A percentile compares a stretch with the other conserved stretches of the same genome.
phyloP scores from a whole-genome alignment of 2,797 vertebrate species.

The Nyctalus aviator region DNA sequence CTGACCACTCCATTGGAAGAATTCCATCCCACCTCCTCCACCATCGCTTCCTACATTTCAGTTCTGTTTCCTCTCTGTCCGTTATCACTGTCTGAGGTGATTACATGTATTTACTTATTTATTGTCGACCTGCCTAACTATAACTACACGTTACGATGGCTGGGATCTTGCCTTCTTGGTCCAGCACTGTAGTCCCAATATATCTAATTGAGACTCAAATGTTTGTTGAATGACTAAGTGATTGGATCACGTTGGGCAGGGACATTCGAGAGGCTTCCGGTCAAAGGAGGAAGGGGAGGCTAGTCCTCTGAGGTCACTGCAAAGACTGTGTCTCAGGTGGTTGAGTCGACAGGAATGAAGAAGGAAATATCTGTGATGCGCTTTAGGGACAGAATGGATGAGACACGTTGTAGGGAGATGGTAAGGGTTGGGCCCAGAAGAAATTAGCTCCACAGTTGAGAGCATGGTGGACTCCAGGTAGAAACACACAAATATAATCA shows the following conservation, averaged over 20 bases:
- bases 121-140: not conserved
- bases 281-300: not conserved
- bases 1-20: not conserved
- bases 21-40: not conserved
- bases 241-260: not conserved
- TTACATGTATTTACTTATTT: not conserved
- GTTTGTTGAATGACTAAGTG: not conserved
- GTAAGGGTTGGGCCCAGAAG: not conserved
- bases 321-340: not conserved
- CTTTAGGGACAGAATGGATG: not conserved
- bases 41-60: not conserved
- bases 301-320: not conserved
- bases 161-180: not conserved
- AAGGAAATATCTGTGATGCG: not conserved
- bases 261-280: not conserved
- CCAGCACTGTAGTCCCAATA: not conserved
- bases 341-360: not conserved
- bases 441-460: not conserved
- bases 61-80: not conserved
- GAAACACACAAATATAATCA: too few relatives aligned
- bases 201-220: not conserved
- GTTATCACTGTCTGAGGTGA: not conserved
- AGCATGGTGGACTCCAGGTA: not conserved
- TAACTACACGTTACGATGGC: not conserved
- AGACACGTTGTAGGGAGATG: not conserved